Base-by-base conservation (phyloP, 2,797 vertebrate species). In the Malacoctenus gilli region DNA sequence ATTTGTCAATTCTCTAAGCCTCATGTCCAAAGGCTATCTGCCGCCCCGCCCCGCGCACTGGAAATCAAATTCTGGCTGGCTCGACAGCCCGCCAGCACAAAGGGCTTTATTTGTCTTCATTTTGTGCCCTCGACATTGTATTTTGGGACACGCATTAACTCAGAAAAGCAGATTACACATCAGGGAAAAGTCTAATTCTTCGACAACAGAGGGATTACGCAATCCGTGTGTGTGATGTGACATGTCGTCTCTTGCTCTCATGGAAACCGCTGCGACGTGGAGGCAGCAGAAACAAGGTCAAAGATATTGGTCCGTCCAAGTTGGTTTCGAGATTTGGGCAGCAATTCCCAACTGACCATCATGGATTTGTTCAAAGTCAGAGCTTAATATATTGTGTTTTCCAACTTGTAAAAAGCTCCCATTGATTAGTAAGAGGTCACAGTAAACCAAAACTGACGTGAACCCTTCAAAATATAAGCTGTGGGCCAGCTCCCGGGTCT, bases 1-100 rank as follows among this genome's bases (percentile, higher is more conserved):
- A 53, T 75, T 76, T 79, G 72, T 82, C 66, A 69, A 52, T 58
- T 47, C 57, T 56, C 50, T 55, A 70, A 75, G 60, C 70, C 66
- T 43, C 15, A 2, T 52, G 66, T 75, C 58, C 51, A 59, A 72
- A 34, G 49, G 66, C 59, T 55, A 18, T 51, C 42, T 41, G 47
- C 46, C 55, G 2, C 47, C 37, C 48, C 48, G 51, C 13, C 39
- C 50, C 47, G n/a, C 41, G 38, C 40, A 69, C 65, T 55, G 61
- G 42, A 68, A 75, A 77, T 72, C 57, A 59, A 54, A 84, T 68
- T 50, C 4, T 43, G 44, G 46, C 50, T n/a, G 2, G 14, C 31
- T 25, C 30, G 31, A 59, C 19, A n/a, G 18, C 36, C 19, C 12
- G 18, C 36, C 0, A 0, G 25, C 32, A 56, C 37, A 57, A 22